These are phyloP conservation scores for Caenorhabditis sp. DNA, from an alignment of 2,888 invertebrate genomes.

Conservation along the genomic window DNA sequence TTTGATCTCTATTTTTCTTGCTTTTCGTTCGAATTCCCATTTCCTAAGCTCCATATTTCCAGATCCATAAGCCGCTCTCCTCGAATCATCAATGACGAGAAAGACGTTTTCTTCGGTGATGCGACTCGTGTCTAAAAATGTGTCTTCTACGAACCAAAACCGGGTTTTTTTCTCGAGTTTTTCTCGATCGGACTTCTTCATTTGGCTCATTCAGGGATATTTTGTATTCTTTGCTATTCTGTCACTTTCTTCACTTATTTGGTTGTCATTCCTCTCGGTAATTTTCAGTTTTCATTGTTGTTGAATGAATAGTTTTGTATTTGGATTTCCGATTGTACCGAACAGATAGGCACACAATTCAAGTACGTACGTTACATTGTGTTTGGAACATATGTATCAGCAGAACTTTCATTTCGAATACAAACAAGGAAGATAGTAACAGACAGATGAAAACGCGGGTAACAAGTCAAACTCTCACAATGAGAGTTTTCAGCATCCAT, in stretches of 20 bases:
- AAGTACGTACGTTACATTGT: no score
- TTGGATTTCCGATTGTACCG: no score
- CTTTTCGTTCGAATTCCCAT: not conserved
- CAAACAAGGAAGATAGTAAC: no score
- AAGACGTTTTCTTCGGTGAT: slow-evolving; percentile 74
- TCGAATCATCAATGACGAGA: slow-evolving; percentile 74
- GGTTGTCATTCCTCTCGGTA: slow-evolving; percentile 21
- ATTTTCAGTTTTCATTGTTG: not conserved
- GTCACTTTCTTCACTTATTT: slow-evolving; percentile 43
- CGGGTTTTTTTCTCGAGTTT: slow-evolving; percentile 18
- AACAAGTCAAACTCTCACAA: no score
- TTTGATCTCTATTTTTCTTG: not conserved
- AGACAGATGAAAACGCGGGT: no score
- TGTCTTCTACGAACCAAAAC: not conserved
- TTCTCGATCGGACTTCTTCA: slow-evolving; percentile 16
- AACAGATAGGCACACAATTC: no score
- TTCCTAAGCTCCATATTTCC: slow-evolving; percentile 9
- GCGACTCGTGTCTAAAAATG: slow-evolving; percentile 76
- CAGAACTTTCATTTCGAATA: no score
- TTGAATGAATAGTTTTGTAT: no score
- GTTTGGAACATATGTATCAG: no score
- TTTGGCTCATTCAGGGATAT: slow-evolving; percentile 8
- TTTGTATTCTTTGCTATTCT: slow-evolving; percentile 13
- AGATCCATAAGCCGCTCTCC: slow-evolving; percentile 79
- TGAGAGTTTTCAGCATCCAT: no score